Base-by-base conservation (phyloP, 2,113 vertebrate genomes). In the Parus major region DNA sequence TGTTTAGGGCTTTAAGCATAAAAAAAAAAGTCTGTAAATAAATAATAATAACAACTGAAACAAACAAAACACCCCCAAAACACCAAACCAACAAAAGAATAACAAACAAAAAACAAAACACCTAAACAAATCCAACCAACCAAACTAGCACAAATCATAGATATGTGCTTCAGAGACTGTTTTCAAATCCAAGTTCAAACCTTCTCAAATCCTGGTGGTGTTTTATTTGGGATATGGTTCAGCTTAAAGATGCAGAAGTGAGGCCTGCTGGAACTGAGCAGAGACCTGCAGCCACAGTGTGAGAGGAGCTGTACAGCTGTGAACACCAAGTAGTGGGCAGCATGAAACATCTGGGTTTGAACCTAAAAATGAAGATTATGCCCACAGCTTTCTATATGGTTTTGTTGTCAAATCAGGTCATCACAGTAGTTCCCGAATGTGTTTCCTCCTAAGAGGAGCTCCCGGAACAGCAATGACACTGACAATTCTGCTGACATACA, bases 231-330 rank as follows among this genome's bases (percentile, higher is more conserved):
- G 14, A 66, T 73, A 19, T 46, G 19, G 20, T 35, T 93, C 18
- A 77, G 22, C 11, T 77, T 41, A 66, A 65, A 56, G 12, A 70
- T 28, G 17, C 42, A 70, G n/a, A 53, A 63, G 25, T 33, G 14
- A 21, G 7, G 33, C 10, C 1, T 0, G 7, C 2, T 15, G 47
- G 21, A 78, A 28, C 35, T 11, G 21, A 42, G 24, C 25, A 64
- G 36, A 59, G 35, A 39, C 9, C 25, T 41, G 15, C 27, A 66
- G 39, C 7, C 17, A 9, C 17, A 47, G 24, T 3, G 0, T 29
- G 42, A 82, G 12, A 44, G 17, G 28, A 63, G 3, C 16, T 0
- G 0, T 33, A 13, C 1, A 0, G 10, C 2, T 39, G 19, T 14
- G 12, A 44, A 41, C 2, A 2, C 12, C 1, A 5, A 44, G 41